Base-by-base conservation (phyloP, 2,797 vertebrate genomes). In the Sebastes hubbsi region DNA sequence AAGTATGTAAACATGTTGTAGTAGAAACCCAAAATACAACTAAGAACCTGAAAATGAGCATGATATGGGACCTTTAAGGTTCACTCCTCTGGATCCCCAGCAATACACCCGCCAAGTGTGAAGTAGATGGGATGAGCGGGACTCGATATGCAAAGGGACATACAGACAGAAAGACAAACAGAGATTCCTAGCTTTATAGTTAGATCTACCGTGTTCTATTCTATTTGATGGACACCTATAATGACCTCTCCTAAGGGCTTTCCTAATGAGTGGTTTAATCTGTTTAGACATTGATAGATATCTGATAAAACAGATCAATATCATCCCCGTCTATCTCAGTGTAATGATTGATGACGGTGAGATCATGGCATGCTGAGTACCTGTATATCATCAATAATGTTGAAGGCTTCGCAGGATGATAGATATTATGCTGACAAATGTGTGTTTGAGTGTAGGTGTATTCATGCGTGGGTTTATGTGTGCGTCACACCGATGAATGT, bases 401-500 rank as follows among this genome's bases (percentile, higher is more conserved):
- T 74, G 68, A 70, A 69, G 69, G 16, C 68, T 74, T 72, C 64
- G 20, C 73, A 9, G 73, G 67, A 67, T 81, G 79, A 84, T 71
- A 38, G 70, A 87, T 76, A 81, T 73, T 64, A 65, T 66, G 65
- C 80, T 77, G 82, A 71, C 60, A 69, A 36, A 22, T 74, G 64
- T 67, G 75, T 65, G 67, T 81, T 22, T 83, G 58, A 49, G 81
- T 83, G 89, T 78, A 38, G 77, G 75, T 87, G 87, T 85, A 81
- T 77, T 84, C 82, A 90, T 87, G 91, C 82, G 87, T 90, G 76
- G 83, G 86, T 81, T 52, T 84, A 83, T 86, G 56, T 83, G 85
- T 92, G 92, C 88, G 90, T 94, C 92, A 92, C 82, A 62, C 80
- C 20, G 78, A 83, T 87, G 90, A 89, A 87, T 83, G 85, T 86